Evolutionary conservation across 2,797 vertebrate species (phyloP).

Genomic region (Kryptolebias ocellatus): DNA sequence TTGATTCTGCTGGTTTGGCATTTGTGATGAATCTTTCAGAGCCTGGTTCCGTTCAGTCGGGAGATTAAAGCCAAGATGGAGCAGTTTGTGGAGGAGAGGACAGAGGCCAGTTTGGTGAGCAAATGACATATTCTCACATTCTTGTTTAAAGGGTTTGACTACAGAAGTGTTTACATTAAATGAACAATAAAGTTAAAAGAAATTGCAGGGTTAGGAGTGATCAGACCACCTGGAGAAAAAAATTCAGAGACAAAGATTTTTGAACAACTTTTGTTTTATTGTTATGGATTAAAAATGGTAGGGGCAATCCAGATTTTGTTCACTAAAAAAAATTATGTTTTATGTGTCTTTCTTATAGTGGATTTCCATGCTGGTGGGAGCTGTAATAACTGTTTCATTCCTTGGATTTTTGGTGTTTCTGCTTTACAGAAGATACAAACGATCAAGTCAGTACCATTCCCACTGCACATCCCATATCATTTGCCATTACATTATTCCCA

Average conservation of each 20-base stretch:
- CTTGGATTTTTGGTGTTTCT: slow-evolving; percentile 83
- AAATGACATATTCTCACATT: background rate
- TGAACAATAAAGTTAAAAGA: too few species aligned
- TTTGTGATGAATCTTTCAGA: slow-evolving; percentile 66
- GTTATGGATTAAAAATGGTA: background rate
- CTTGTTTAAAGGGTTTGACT: too few species aligned
- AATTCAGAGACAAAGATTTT: too few species aligned
- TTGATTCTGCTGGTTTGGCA: slow-evolving; percentile 4
- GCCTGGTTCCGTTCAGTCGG: slow-evolving; percentile 48
- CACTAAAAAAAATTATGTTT: background rate
- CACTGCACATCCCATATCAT: background rate
- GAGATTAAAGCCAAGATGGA: slow-evolving; percentile 78
- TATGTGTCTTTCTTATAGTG: slow-evolving; percentile 75
- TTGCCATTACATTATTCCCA: background rate
- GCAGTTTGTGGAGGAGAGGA: slow-evolving; percentile 83
- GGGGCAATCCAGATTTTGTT: background rate
- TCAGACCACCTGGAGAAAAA: too few species aligned
- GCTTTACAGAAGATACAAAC: slow-evolving; percentile 83
- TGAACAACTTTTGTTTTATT: too few species aligned
- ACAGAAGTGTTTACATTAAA: too few species aligned
- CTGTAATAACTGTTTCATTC: slow-evolving; percentile 72
- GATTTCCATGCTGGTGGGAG: slow-evolving; percentile 84
- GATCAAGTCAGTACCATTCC: slow-evolving; percentile 82
- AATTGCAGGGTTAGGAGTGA: too few species aligned
- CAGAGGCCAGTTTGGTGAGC: slow-evolving; percentile 87